Conservation (phyloP, 2,113 vertebrate species). For the Toxotes chatareus region DNA sequence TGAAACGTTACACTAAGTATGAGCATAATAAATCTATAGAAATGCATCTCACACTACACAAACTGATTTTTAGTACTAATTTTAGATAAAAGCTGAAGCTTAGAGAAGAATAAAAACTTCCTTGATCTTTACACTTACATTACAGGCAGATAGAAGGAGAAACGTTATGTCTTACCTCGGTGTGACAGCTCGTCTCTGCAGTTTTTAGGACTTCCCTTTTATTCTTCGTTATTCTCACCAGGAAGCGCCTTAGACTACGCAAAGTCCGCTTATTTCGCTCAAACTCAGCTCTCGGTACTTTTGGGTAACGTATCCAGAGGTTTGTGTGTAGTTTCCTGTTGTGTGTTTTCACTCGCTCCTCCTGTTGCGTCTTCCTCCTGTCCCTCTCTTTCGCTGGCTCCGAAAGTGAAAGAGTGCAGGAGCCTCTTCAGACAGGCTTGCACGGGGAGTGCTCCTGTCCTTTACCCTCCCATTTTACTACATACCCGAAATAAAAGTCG, state of each 20-base stretch:
- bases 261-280: too few species aligned
- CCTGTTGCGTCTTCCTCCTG: rapidly evolving
- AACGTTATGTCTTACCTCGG: neutral
- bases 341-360: neutral
- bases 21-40: too few species aligned
- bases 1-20: too few species aligned
- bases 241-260: neutral
- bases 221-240: neutral
- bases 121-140: neutral
- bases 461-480: slow-evolving; percentile 22
- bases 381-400: too few species aligned
- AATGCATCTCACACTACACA: neutral
- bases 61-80: too few species aligned
- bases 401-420: slow-evolving; percentile 49
- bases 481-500: neutral
- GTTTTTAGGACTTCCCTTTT: neutral
- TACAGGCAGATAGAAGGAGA: rapidly evolving
- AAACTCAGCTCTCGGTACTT: neutral
- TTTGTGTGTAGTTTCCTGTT: neutral
- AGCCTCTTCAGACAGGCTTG: rapidly evolving
- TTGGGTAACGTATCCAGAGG: neutral
- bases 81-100: too few species aligned
- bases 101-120: too few species aligned
- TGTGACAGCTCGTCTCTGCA: neutral
- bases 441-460: neutral